Evolutionary conservation across 2,888 invertebrate species (phyloP).

Genomic region (Fissipunctia ypsillon): DNA sequence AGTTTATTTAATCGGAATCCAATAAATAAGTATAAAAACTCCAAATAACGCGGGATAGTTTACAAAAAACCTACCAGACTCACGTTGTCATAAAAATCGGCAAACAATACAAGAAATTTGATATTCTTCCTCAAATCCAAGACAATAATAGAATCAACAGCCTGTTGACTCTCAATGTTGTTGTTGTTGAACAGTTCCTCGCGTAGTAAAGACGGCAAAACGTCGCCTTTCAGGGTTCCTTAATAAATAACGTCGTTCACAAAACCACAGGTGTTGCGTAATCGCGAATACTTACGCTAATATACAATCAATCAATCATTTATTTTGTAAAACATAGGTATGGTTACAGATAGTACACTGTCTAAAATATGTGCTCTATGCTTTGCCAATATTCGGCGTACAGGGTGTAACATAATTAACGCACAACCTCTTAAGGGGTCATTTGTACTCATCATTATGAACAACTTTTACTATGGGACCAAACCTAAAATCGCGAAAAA

Average conservation of each 20-base stretch:
- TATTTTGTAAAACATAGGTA: too few species aligned
- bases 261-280: conserved; percentile 48
- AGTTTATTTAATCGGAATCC: not conserved
- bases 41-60: not conserved
- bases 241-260: conserved; percentile 36
- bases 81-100: not conserved
- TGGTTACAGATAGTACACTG: too few species aligned
- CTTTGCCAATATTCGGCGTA: too few species aligned
- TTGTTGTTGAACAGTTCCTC: conserved; percentile 16
- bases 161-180: conserved; percentile 15
- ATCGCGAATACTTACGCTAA: conserved; percentile 57
- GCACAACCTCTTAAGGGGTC: too few species aligned
- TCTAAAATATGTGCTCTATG: too few species aligned
- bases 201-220: conserved; percentile 35
- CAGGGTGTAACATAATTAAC: too few species aligned
- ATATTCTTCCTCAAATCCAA: conserved; percentile 26
- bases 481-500: too few species aligned
- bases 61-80: not conserved
- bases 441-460: too few species aligned
- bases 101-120: conserved; percentile 7
- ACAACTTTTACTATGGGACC: too few species aligned
- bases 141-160: conserved; percentile 14
- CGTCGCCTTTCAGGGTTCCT: conserved; percentile 21
- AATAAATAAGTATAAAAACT: too few species aligned
- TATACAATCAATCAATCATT: too few species aligned